phyloP scores from a whole-genome alignment of 2,888 invertebrate genomes.

The Microdon myrmicae region DNA sequence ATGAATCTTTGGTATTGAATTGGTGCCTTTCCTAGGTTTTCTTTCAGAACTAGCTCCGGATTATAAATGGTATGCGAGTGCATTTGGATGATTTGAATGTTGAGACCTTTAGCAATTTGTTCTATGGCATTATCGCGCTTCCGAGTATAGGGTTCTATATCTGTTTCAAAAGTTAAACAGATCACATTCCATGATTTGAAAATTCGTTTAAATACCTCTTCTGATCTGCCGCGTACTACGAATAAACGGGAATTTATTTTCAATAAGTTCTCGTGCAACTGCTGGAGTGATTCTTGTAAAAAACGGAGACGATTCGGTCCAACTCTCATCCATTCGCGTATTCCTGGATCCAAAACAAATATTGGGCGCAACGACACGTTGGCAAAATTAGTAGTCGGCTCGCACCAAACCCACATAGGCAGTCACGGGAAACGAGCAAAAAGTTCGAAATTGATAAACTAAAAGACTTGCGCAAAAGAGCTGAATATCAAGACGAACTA shows the following conservation, averaged over 20 bases:
- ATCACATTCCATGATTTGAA: constrained; percentile 73
- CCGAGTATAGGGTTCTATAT: constrained; percentile 73
- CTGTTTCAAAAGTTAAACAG: constrained; percentile 71
- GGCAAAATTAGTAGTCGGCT: no score
- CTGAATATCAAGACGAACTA: no score
- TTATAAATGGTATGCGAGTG: constrained; percentile 75
- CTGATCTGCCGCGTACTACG: constrained; percentile 70
- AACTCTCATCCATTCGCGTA: constrained; percentile 69
- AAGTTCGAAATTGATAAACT: no score
- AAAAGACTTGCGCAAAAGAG: no score
- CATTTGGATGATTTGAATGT: constrained; percentile 70
- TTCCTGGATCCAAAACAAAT: constrained; percentile 72
- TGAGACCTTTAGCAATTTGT: constrained; percentile 68
- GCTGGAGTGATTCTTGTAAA: constrained; percentile 70
- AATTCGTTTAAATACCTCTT: constrained; percentile 69
- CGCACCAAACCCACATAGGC: no score
- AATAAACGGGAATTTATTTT: constrained; percentile 71
- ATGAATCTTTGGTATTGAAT: constrained; percentile 75
- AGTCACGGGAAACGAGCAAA: no score
- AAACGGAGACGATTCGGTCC: constrained; percentile 74
- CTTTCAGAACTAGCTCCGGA: constrained; percentile 70
- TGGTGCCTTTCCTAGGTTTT: constrained; percentile 72
- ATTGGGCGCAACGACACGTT: constrained; percentile 70
- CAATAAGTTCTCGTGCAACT: constrained; percentile 70
- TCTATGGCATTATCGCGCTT: constrained; percentile 70